These are phyloP conservation scores for Catostylus mosaicus DNA, from an alignment of 30 jellyfish, hydroid and myxozoan species.

Conservation along the genomic window DNA sequence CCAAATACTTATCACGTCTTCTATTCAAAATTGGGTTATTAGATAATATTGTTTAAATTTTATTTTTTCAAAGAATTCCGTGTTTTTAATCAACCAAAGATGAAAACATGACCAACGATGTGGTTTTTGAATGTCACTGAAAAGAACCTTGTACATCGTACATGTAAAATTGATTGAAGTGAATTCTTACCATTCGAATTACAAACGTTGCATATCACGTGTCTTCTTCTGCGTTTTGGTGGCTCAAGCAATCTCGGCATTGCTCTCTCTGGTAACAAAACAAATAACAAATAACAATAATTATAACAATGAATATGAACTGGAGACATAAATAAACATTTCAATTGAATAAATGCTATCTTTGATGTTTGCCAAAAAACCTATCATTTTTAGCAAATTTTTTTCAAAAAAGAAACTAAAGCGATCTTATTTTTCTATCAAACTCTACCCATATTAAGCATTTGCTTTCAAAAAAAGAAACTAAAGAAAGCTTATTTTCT, in stretches of 20 bases:
- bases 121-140: background rate
- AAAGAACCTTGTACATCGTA: background rate
- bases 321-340: background rate
- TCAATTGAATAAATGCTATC: no score
- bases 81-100: background rate
- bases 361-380: background rate
- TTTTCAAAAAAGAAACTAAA: background rate
- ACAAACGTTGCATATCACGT: conserved; percentile 88
- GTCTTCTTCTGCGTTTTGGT: conserved; percentile 64
- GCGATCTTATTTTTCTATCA: background rate
- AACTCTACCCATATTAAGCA: background rate
- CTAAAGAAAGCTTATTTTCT: no score
- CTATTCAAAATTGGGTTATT: background rate
- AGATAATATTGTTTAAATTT: no score
- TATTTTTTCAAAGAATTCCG: background rate
- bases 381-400: no score
- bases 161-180: background rate
- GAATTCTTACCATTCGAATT: conserved; percentile 73
- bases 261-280: conserved; percentile 6
- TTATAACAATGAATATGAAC: no score
- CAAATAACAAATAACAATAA: background rate
- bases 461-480: background rate
- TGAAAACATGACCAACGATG: background rate
- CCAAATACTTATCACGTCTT: no score
- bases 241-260: conserved; percentile 83